These are phyloP conservation scores for Vireo altiloquus DNA, from an alignment of 2,113 vertebrate species.

Conservation along the genomic window DNA sequence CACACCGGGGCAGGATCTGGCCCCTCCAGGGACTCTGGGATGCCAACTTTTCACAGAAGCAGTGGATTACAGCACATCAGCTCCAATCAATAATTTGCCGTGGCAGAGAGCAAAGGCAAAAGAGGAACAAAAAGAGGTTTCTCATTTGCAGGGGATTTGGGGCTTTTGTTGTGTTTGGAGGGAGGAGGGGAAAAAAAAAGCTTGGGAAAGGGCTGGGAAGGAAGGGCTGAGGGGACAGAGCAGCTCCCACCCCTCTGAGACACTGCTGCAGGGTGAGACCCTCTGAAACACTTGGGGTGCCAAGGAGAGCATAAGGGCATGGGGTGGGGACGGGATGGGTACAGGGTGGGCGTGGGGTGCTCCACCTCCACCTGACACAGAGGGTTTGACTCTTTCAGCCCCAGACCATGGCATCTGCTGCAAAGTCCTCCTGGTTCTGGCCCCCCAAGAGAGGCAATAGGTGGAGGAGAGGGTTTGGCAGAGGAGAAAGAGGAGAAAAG, in stretches of 20 bases:
- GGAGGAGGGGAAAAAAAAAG: not conserved
- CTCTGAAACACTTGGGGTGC: not conserved
- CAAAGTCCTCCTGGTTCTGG: not conserved
- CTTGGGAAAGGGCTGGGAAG: not conserved
- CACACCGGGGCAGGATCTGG: rapidly evolving
- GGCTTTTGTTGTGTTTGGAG: not conserved
- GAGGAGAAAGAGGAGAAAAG: not conserved
- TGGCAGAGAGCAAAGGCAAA: not conserved
- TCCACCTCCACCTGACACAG: not conserved
- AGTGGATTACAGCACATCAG: constrained; percentile 51
- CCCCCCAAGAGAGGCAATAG: rapidly evolving
- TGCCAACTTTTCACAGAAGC: constrained; percentile 66
- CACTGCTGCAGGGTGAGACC: not conserved
- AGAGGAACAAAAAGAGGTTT: constrained; percentile 34
- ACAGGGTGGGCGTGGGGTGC: not conserved
- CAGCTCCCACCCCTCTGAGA: not conserved
- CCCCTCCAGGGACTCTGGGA: not conserved
- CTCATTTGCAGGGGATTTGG: not conserved
- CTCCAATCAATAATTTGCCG: constrained; percentile 43
- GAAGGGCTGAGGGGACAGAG: not conserved
- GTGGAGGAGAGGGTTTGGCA: not conserved
- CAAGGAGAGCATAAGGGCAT: not conserved
- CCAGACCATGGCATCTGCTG: rapidly evolving
- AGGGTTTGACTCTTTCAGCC: not conserved
- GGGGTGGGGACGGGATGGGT: not conserved